Conservation (phyloP, 2,797 vertebrate genomes). For the Syncerus caffer region DNA sequence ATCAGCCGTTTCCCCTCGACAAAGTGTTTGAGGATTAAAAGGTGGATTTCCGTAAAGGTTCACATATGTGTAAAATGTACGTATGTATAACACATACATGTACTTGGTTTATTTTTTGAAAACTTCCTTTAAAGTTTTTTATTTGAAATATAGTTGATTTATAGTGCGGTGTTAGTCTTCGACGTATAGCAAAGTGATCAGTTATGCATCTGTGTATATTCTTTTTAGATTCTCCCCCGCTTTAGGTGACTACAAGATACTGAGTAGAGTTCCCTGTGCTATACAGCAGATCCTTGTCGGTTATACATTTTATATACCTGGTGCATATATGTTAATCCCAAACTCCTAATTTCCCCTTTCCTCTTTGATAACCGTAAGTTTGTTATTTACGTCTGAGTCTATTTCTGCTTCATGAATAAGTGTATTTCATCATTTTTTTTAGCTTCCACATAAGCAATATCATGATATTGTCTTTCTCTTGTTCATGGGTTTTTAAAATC, state of each 20-base stretch:
- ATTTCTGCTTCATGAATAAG: not conserved
- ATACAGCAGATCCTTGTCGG: not conserved
- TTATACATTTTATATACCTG: not conserved
- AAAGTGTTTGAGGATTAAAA: not conserved
- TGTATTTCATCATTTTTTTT: not conserved
- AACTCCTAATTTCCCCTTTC: not conserved
- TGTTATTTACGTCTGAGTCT: not conserved
- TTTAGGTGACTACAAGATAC: not conserved
- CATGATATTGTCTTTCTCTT: not conserved
- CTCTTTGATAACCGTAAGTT: not conserved
- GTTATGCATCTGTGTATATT: accelerated
- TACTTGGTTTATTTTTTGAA: not conserved
- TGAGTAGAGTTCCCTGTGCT: not conserved
- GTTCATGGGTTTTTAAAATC: not conserved
- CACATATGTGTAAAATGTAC: not conserved
- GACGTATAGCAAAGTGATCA: not conserved
- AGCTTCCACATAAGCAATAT: not conserved
- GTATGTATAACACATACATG: not conserved
- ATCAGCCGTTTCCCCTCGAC: not conserved
- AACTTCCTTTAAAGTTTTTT: not conserved
- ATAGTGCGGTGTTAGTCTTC: not conserved
- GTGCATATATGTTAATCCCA: not conserved
- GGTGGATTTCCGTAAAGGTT: not conserved
- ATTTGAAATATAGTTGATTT: not conserved
- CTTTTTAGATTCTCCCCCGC: not conserved